A percentile compares a stretch with the other conserved stretches of the same genome.
These are phyloP conservation scores for Nothobranchius kuhntae DNA, from an alignment of 2,113 vertebrate genomes.

Conservation along the genomic window DNA sequence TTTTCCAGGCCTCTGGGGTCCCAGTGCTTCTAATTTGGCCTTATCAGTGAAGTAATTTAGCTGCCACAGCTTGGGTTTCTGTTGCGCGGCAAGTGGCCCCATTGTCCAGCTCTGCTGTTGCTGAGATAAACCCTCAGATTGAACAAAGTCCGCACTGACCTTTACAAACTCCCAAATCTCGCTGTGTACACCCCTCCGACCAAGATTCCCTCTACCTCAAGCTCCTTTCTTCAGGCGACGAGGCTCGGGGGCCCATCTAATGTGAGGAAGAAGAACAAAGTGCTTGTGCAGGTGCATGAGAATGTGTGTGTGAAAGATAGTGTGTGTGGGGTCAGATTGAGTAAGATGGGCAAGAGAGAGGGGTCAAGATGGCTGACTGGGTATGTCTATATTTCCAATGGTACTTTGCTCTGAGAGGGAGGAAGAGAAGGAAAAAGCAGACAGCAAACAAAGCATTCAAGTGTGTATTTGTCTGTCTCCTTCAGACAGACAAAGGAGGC, in stretches of 20 bases:
- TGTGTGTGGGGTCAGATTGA: conserved; percentile 79
- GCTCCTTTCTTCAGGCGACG: conserved; percentile 85
- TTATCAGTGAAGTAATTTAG: conserved; percentile 93
- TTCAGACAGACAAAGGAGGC: conserved; percentile 30
- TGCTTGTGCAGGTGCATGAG: conserved; percentile 11
- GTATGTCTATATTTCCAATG: conserved; percentile 78
- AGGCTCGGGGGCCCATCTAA: conserved; percentile 70
- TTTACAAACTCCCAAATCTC: conserved; percentile 90
- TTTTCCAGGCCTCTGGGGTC: conserved; percentile 83
- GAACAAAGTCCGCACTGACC: conserved; percentile 96
- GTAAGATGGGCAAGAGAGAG: conserved; percentile 75
- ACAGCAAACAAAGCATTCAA: conserved; percentile 68
- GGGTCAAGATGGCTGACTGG: conserved; percentile 88
- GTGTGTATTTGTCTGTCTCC: conserved; percentile 58
- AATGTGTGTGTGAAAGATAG: conserved; percentile 74
- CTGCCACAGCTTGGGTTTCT: conserved; percentile 93
- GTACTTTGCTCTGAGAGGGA: conserved; percentile 74
- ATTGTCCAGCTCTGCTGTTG: conserved; percentile 93
- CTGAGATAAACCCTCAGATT: conserved; percentile 97
- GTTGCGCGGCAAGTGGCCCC: conserved; percentile 87
- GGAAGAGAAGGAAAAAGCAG: conserved; percentile 55
- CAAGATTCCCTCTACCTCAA: conserved; percentile 63
- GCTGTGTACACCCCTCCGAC: conserved; percentile 79
- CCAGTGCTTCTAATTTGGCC: conserved; percentile 86
- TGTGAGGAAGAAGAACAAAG: conserved; percentile 71